phyloP scores from a whole-genome alignment of 92 coral and sea anemone species.

The Muricea muricata region DNA sequence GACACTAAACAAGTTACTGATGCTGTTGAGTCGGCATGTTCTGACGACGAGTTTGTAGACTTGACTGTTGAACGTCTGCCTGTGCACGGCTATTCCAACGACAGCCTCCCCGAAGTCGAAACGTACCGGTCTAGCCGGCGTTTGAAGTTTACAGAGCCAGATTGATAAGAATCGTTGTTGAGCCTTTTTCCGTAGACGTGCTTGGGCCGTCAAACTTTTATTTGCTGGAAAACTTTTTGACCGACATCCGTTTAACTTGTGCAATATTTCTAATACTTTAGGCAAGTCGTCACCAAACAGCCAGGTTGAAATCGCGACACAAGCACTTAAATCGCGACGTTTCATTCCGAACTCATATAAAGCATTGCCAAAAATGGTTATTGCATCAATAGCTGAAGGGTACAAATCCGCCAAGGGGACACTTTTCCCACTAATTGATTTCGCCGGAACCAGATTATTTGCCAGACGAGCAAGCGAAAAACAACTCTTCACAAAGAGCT shows the following conservation, averaged over 20 bases:
- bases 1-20: constrained; percentile 40
- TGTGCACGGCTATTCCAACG: not conserved
- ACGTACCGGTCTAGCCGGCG: constrained; percentile 2
- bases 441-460: constrained; percentile 52
- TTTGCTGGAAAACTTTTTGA: not conserved
- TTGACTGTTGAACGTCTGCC: not conserved
- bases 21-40: constrained; percentile 25
- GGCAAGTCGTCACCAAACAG: constrained; percentile 22
- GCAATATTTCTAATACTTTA: constrained; percentile 18
- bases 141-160: not conserved
- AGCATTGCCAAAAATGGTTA: constrained; percentile 11
- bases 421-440: constrained; percentile 29
- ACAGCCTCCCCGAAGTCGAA: constrained; percentile 16
- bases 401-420: constrained; percentile 41
- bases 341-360: constrained; percentile 15
- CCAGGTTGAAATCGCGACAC: constrained; percentile 14
- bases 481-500: constrained; percentile 50
- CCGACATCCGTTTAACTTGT: constrained; percentile 24
- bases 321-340: not conserved
- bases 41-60: not conserved
- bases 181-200: not conserved
- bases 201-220: not conserved
- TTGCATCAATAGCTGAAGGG: constrained; percentile 22
- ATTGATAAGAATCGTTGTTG: not conserved
- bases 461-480: constrained; percentile 47